Evolutionary conservation across 2,113 vertebrate genomes (phyloP).

Genomic region (Physeter macrocephalus): DNA sequence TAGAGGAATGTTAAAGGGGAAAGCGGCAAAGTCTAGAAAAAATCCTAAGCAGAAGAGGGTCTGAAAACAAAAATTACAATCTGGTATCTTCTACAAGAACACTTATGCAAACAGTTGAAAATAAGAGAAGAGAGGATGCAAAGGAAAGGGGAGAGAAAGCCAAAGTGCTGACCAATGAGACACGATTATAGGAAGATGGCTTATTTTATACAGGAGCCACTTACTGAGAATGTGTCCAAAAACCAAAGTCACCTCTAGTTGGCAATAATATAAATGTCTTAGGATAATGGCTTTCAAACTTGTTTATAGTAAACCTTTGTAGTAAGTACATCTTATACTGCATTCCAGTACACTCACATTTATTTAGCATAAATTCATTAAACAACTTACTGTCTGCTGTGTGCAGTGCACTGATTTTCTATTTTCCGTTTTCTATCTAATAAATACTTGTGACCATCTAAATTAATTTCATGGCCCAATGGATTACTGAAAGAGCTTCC

Average conservation of each 20-base stretch:
- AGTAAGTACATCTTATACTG: conserved; percentile 4
- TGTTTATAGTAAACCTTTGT: background rate
- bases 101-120: background rate
- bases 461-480: background rate
- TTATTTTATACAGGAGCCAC: background rate
- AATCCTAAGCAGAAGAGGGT: background rate
- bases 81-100: background rate
- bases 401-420: background rate
- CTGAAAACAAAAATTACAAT: conserved; percentile 25
- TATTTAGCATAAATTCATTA: conserved; percentile 5
- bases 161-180: background rate
- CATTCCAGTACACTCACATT: background rate
- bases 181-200: background rate
- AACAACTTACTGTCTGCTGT: background rate
- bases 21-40: background rate
- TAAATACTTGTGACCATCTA: background rate
- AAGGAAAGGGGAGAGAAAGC: background rate
- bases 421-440: background rate
- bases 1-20: background rate
- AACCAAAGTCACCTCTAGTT: background rate
- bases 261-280: background rate
- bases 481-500: background rate
- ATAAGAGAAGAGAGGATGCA: background rate
- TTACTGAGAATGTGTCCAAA: background rate
- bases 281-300: background rate